Base-by-base conservation (phyloP, 2,888 invertebrate genomes). In the Nezara viridula region DNA sequence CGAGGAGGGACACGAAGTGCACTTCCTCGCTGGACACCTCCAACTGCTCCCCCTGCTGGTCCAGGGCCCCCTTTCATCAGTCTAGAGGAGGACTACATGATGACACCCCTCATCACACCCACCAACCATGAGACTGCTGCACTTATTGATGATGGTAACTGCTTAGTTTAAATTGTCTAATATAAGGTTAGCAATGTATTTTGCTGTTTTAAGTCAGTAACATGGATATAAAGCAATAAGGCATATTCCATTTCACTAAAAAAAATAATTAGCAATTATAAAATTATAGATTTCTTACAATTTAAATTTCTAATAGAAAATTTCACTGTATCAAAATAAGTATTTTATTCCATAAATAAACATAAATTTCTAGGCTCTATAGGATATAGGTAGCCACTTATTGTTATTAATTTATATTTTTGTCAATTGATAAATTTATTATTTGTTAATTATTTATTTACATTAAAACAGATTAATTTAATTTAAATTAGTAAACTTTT, bases 71-170 rank as follows among this genome's bases (percentile, higher is more conserved):
- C 97, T 88, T 98, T 98, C 94, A 96, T 98, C 91, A 95, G 96
- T 89, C 94, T 98, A 92, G 98, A 98, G 92, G 98, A 98, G 92
- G 98, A 98, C 94, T 98, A 98, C 94, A 97, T 96, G 93, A 97
- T 98, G 95, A 96, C 98, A 88, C 96, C 95, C 90, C 94, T 95
- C 91, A 95, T 95, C 91, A 94, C 94, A 90, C 94, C 94, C 32
- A 94, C 94, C 89, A 93, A 93, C 91, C 92, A 93, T 89, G 92
- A 92, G 90, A 90, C 96, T 96, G 90, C 91, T 85, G 95, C 96
- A 92, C 94, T 97, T 91, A 95, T 98, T 93, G 97, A 97, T 93
- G 97, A 97, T 93, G 96, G 96, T 96, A 92, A 87, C 32, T 32
- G 19, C 32, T 92, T 66, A 19, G 93, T 91, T 88, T 55, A 50